Evolutionary conservation across 2,113 vertebrate genomes (phyloP), one percentile per base, ranked within the genome.

Genomic region (Saguinus imperator): DNA sequence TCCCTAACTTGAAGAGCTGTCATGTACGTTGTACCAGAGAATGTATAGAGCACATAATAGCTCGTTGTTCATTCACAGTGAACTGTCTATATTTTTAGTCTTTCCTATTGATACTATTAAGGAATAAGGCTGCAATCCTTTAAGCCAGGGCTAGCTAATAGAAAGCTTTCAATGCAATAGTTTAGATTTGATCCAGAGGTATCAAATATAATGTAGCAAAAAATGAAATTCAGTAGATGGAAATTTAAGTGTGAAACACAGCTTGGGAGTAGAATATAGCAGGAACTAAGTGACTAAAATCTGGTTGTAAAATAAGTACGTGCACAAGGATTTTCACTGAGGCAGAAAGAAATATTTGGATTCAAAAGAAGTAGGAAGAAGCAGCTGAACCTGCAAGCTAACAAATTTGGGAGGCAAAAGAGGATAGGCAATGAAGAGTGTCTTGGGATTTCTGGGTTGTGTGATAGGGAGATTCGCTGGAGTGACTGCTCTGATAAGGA

Each of bases 401-500:
- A 87, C 43, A 64, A 35, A 92, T 94, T 40, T 77, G 57, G 21
- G 50, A 87, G 52, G 57, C 84, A 87, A 85, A 86, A 66, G 83
- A 91, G 50, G 72, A 55, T 21, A 66, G 57, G 80, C 66, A 81
- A 9, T 40, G 75, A 89, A 72, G 79, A 93, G 58, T 64, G 75
- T 32, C 37, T 50, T 64, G 37, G 68, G 61, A 40, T 79, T 89
- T 87, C 96, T 76, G 92, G 45, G 64, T 25, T 91, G 43, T 73
- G 21, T 37, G 94, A 95, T n/a, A 89, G 58, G 37, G 17, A 91
- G 86, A 48, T 76, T 83, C 13, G 18, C 52, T 37, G 35, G 17
- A 64, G 37, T 87, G 61, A 89, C 70, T 94, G 55, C 87, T 77
- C 57, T 70, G 86, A 87, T 89, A 95, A 97, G 87, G 70, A 70